Conservation (phyloP, 2,113 vertebrate genomes). For the Typhlomys cinereus region DNA sequence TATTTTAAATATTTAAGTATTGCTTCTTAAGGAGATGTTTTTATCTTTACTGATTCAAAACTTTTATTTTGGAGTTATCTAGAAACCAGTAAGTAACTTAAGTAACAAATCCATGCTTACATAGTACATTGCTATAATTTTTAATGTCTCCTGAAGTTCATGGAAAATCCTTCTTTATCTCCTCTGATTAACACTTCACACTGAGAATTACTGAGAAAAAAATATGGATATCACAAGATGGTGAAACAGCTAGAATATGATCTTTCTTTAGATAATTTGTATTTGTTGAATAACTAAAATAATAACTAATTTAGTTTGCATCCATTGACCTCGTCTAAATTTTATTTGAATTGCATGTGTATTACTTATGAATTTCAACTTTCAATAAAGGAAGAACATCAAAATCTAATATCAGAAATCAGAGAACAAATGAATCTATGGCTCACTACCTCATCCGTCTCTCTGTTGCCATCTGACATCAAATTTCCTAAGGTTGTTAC, state of each 20-base stretch:
- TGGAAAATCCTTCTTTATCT: neutral
- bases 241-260: slow-evolving; percentile 1
- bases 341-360: slow-evolving; percentile 24
- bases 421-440: neutral
- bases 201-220: slow-evolving; percentile 52
- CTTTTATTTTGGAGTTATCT: neutral
- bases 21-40: neutral
- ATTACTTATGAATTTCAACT: slow-evolving; percentile 59
- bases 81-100: neutral
- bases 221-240: slow-evolving; percentile 46
- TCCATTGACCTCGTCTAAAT: neutral
- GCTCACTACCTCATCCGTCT: slow-evolving; percentile 56
- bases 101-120: neutral
- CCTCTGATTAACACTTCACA: neutral
- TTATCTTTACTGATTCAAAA: neutral
- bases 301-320: slow-evolving; percentile 38
- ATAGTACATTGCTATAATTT: neutral
- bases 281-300: slow-evolving; percentile 55
- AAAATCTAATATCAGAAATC: slow-evolving; percentile 57
- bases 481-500: slow-evolving; percentile 50
- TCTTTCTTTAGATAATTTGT: slow-evolving; percentile 61
- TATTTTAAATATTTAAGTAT: no score
- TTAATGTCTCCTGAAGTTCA: neutral
- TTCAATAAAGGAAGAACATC: neutral
- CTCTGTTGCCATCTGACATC: slow-evolving; percentile 25